Evolutionary conservation across 1,140 invertebrate species (phyloP).

Genomic region (Meloidogyne floridensis): DNA sequence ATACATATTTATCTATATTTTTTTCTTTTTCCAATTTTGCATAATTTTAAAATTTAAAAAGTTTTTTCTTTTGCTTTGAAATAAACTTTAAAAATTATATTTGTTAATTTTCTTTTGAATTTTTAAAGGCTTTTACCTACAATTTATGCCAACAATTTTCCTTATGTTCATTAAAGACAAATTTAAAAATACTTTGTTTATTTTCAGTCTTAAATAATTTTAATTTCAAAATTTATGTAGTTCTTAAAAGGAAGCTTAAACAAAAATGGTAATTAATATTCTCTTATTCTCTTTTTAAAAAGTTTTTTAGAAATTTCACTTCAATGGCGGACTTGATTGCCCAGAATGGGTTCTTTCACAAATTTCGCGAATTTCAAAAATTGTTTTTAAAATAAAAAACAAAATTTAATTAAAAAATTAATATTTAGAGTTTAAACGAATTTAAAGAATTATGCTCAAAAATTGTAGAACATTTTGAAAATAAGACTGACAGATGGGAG

Average conservation of each 20-base stretch:
- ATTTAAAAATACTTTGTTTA: too few species aligned
- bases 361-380: constrained; percentile 46
- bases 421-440: constrained; percentile 30
- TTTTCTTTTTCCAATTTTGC: neutral
- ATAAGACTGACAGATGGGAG: constrained; percentile 22
- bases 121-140: too few species aligned
- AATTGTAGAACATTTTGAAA: constrained; percentile 33
- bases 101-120: too few species aligned
- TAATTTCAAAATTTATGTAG: too few species aligned
- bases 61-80: neutral
- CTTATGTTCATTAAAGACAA: too few species aligned
- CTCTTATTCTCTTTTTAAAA: neutral
- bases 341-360: constrained; percentile 53
- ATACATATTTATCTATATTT: neutral
- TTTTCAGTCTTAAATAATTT: too few species aligned
- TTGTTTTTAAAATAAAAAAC: constrained; percentile 28
- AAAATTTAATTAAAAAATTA: constrained; percentile 14
- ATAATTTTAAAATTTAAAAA: neutral
- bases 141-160: too few species aligned
- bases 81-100: too few species aligned
- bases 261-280: neutral
- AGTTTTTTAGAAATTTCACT: constrained; percentile 40
- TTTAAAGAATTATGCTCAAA: constrained; percentile 30
- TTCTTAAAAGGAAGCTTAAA: neutral
- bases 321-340: constrained; percentile 50